A percentile compares a stretch with the other conserved stretches of the same genome.
Evolutionary conservation across 2,888 invertebrate genomes (phyloP).

Genomic region (Pycnomerus fuliginosus): DNA sequence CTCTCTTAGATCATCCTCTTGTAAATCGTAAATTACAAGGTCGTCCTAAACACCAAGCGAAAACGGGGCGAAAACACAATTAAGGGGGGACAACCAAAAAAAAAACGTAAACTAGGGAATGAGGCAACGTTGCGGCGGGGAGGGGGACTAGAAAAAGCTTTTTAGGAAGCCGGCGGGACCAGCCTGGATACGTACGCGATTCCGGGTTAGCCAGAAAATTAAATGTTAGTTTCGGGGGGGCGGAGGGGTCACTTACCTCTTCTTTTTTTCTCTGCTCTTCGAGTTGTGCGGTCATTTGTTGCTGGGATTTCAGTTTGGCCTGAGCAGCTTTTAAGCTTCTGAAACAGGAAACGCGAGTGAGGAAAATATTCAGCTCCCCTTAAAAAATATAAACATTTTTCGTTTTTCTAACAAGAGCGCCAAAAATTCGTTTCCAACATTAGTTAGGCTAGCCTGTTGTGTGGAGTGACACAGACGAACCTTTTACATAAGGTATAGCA

Average conservation of each 20-base stretch:
- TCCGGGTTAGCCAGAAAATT: conserved; percentile 36
- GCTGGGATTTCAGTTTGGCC: conserved; percentile 84
- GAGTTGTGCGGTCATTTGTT: conserved; percentile 74
- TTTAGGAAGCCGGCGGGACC: conserved; percentile 93
- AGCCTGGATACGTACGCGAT: conserved; percentile 60
- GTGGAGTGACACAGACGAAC: too few species aligned
- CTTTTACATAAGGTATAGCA: too few species aligned
- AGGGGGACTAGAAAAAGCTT: conserved; percentile 81
- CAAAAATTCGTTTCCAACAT: too few species aligned
- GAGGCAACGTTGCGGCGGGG: conserved; percentile 46
- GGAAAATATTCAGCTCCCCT: too few species aligned
- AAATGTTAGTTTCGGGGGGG: conserved; percentile 22
- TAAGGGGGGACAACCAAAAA: conserved; percentile 16
- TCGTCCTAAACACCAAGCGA: too few species aligned
- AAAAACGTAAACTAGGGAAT: conserved; percentile 40
- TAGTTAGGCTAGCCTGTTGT: too few species aligned
- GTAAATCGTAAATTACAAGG: conserved; percentile 27
- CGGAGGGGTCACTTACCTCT: conserved; percentile 56
- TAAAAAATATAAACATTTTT: too few species aligned
- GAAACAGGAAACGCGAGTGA: too few species aligned
- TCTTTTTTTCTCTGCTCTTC: conserved; percentile 58
- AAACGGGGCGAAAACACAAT: conserved; percentile 27
- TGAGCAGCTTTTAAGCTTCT: conserved; percentile 89
- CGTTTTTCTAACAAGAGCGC: too few species aligned
- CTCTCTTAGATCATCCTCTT: conserved; percentile 30